Percentiles rank a stretch among this genome's conserved stretches.
Evolutionary conservation across 1,140 invertebrate genomes (phyloP).

Genomic region (Homarus americanus): DNA sequence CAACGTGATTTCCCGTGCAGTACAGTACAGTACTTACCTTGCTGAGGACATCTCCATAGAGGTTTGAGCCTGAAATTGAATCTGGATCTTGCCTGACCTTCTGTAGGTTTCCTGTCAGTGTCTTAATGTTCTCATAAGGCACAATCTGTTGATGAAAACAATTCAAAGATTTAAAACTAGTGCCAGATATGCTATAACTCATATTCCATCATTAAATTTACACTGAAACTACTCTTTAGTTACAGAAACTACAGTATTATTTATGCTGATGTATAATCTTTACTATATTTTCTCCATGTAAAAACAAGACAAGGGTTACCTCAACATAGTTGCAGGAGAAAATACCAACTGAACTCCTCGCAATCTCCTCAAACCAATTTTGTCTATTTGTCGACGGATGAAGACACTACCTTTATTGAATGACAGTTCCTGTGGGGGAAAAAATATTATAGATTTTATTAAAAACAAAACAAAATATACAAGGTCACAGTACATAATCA

Average conservation of each 20-base stretch:
- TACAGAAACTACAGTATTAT: too few relatives aligned
- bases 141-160: conserved; percentile 82
- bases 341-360: conserved; percentile 91
- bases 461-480: too few relatives aligned
- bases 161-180: too few relatives aligned
- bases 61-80: conserved; percentile 95
- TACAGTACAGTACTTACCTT: conserved; percentile 80
- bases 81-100: conserved; percentile 92
- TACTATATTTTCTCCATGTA: too few relatives aligned
- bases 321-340: conserved; percentile 95
- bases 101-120: conserved; percentile 78
- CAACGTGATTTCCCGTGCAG: too few relatives aligned
- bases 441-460: conserved; percentile 77
- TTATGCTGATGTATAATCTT: too few relatives aligned
- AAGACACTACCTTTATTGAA: conserved; percentile 94
- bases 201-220: too few relatives aligned
- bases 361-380: conserved; percentile 97
- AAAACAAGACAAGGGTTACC: conserved; percentile 82
- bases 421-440: conserved; percentile 85
- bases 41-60: conserved; percentile 92
- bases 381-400: conserved; percentile 91
- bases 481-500: too few relatives aligned
- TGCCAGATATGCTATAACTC: too few relatives aligned
- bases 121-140: conserved; percentile 82
- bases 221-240: too few relatives aligned